Conservation (phyloP, 2,797 vertebrate genomes). For the Gallinago solitaria region DNA sequence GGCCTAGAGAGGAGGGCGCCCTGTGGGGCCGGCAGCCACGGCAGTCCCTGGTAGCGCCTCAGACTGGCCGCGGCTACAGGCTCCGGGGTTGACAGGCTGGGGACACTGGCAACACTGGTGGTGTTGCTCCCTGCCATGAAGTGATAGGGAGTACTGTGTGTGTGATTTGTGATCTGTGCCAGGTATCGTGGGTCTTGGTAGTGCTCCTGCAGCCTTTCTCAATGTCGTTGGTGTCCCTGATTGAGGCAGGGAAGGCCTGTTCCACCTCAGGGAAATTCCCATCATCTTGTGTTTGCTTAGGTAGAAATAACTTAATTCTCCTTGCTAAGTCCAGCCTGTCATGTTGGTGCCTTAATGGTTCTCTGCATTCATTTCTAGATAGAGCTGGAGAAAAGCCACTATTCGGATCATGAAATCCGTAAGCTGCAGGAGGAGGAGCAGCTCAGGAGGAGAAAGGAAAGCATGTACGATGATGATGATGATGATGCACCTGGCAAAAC, state of each 20-base stretch:
- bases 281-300: rapidly evolving
- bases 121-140: rapidly evolving
- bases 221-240: rapidly evolving
- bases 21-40: background rate
- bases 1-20: background rate
- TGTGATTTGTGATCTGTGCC: background rate
- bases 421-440: constrained; percentile 82
- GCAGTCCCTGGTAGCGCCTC: background rate
- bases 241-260: background rate
- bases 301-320: background rate
- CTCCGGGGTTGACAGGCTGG: too few relatives aligned
- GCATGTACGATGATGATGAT: constrained; percentile 76
- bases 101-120: too few relatives aligned
- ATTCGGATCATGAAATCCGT: constrained; percentile 90
- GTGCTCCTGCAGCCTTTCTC: rapidly evolving
- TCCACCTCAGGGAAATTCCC: background rate
- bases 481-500: constrained; percentile 72
- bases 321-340: rapidly evolving
- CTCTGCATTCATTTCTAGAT: constrained; percentile 68
- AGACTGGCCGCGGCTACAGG: background rate
- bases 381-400: constrained; percentile 87
- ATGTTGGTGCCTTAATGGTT: background rate
- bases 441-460: constrained; percentile 80
- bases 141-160: rapidly evolving
- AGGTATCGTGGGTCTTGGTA: rapidly evolving